Evolutionary conservation across 1,140 invertebrate species (phyloP).

Genomic region (Phenacoccus solenopsis): DNA sequence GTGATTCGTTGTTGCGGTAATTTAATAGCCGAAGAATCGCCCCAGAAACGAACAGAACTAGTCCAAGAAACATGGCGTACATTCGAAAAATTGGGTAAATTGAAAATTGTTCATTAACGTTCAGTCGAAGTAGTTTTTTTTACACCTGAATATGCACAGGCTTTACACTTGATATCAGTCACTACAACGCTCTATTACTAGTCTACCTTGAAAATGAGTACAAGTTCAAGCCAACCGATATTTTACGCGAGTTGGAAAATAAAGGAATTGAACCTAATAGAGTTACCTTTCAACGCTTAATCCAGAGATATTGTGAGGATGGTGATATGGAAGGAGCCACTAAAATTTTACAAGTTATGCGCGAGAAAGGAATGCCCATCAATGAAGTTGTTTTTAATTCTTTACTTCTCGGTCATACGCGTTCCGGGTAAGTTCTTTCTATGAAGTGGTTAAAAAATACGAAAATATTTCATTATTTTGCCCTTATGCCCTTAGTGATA

Average conservation of each 20-base stretch:
- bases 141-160: conserved; percentile 35
- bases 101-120: not conserved
- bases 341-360: conserved; percentile 67
- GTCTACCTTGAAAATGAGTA: conserved; percentile 76
- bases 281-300: conserved; percentile 69
- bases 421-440: conserved; percentile 47
- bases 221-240: conserved; percentile 58
- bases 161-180: conserved; percentile 64
- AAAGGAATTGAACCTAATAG: conserved; percentile 67
- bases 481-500: conserved; percentile 60
- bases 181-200: conserved; percentile 70
- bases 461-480: too few species aligned
- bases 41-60: conserved; percentile 53
- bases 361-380: conserved; percentile 56
- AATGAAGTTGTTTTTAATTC: conserved; percentile 69
- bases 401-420: conserved; percentile 63
- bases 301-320: conserved; percentile 59
- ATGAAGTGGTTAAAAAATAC: too few species aligned
- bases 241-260: conserved; percentile 55
- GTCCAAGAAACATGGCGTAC: conserved; percentile 65
- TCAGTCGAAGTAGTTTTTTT: not conserved
- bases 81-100: conserved; percentile 42
- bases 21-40: conserved; percentile 58
- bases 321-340: conserved; percentile 73
- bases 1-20: conserved; percentile 66